Evolutionary conservation across 2,888 invertebrate genomes (phyloP), one percentile per base, ranked within the genome.

Genomic region (Micoletzkya japonica): DNA sequence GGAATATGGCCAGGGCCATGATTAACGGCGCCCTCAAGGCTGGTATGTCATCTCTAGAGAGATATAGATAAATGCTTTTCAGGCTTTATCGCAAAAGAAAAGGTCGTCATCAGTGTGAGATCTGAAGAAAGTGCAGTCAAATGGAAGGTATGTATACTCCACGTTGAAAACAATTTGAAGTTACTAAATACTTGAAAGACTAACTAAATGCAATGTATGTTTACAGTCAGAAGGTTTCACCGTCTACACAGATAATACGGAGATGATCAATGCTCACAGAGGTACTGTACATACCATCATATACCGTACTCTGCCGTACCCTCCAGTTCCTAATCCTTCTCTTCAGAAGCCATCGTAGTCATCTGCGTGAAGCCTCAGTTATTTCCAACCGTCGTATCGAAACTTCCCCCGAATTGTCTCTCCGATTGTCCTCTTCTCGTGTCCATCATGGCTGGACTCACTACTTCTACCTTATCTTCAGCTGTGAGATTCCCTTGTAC

Each of bases 1-100:
- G 94, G 64, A 93, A 93, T 86, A 94, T 94, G 93, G 92, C 93
- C 0, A 90, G 90, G 84, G 92, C 93, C n/a, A 91, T 94, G 79
- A 90, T 90, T 17, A 89, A 90, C 78, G 92, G 92, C 67, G 90
- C 93, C 66, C 87, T 93, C 26, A 88, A 88, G 76, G 90, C 90
- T 86, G 91, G 92, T 91, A 74, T 86, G 81, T 60, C 1, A 24
- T n/a, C n/a, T n/a, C n/a, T n/a, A n/a, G n/a, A n/a, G n/a, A n/a
- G n/a, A n/a, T n/a, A n/a, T n/a, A n/a, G n/a, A n/a, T n/a, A n/a
- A n/a, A n/a, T n/a, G 20, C 10, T 20, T 44, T 44, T 44, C 44
- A 44, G 44, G 44, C 10, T 44, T 44, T 20, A 44, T 20, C 10
- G 10, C 44, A 10, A 10, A 14, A 44, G 44, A 44, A 10, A 20